Evolutionary conservation across 2,797 vertebrate species (phyloP).

Genomic region (Premnoplex brunnescens): DNA sequence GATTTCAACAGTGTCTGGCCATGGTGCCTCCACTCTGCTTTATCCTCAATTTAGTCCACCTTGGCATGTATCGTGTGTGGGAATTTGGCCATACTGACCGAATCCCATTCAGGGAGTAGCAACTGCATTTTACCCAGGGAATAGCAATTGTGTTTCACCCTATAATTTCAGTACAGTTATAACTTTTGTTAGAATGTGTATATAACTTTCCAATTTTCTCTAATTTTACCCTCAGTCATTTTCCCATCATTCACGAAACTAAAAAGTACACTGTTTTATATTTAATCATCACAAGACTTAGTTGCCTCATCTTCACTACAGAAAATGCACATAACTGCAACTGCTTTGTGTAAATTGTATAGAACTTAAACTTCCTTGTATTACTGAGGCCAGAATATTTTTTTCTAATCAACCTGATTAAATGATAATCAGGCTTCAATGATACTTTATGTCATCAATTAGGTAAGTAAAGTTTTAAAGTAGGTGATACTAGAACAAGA

Average conservation of each 20-base stretch:
- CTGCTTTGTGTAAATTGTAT: neutral
- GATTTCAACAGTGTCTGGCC: neutral
- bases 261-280: neutral
- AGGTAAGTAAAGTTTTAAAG: constrained; percentile 28
- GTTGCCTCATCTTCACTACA: neutral
- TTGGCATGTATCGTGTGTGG: neutral
- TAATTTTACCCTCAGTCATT: neutral
- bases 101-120: neutral
- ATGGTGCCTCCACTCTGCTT: neutral
- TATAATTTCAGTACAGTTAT: neutral
- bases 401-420: constrained; percentile 49
- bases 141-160: neutral
- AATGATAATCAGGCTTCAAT: constrained; percentile 1
- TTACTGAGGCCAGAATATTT: neutral
- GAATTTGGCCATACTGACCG: neutral
- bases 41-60: neutral
- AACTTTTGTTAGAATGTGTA: neutral
- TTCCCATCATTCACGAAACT: neutral
- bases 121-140: neutral
- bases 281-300: neutral
- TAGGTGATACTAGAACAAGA: neutral
- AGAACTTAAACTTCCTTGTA: neutral
- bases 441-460: constrained; percentile 17
- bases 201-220: neutral
- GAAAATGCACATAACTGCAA: neutral